phyloP scores from a whole-genome alignment of 2,888 invertebrate genomes.

The Xiphydria camelus region DNA sequence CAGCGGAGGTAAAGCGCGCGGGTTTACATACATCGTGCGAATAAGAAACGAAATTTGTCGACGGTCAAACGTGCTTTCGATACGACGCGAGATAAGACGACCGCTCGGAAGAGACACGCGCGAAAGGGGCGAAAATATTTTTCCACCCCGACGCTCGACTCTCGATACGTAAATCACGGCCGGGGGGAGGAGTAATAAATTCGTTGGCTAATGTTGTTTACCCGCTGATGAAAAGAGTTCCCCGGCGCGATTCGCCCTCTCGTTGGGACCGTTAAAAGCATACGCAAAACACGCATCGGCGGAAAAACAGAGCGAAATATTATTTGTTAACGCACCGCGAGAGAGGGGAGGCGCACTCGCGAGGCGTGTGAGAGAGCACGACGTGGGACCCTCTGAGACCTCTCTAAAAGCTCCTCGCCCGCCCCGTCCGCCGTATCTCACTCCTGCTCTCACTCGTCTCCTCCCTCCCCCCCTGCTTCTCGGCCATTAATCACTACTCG shows the following conservation, averaged over 20 bases:
- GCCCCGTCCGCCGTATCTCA: background rate
- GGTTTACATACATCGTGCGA: no score
- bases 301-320: slow-evolving; percentile 12
- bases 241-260: background rate
- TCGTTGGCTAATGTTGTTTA: slow-evolving; percentile 9
- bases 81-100: no score
- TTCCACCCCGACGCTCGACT: no score
- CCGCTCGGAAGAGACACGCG: no score
- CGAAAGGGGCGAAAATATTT: no score
- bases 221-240: slow-evolving; percentile 3
- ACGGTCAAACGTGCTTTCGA: no score
- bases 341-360: no score
- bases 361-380: background rate
- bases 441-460: no score
- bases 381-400: slow-evolving; percentile 5
- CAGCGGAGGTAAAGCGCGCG: no score
- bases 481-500: background rate
- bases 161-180: no score
- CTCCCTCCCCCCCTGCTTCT: background rate
- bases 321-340: slow-evolving; percentile 21
- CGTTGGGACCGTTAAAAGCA: slow-evolving; percentile 4
- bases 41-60: no score
- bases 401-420: slow-evolving; percentile 6
- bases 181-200: slow-evolving; percentile 5
- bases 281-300: slow-evolving; percentile 8